Percentiles rank a stretch among this genome's conserved stretches.
These are phyloP conservation scores for Cheilosia soror DNA, from an alignment of 2,888 invertebrate species.

Conservation along the genomic window DNA sequence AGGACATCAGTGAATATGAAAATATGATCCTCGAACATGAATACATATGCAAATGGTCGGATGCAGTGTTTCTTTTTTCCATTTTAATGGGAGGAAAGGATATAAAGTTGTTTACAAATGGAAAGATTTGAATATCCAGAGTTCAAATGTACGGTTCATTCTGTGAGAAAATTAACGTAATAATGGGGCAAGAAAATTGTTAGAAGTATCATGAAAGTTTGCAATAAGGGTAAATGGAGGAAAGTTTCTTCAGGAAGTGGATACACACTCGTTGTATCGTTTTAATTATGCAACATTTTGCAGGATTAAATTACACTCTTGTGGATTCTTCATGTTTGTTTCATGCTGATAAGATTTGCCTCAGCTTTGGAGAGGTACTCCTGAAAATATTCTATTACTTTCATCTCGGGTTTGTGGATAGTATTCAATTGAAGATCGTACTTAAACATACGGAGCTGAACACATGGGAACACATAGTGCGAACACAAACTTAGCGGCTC, in stretches of 20 bases:
- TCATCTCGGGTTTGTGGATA: too few species aligned
- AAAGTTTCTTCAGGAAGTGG: neutral
- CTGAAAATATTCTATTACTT: too few species aligned
- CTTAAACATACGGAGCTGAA: too few species aligned
- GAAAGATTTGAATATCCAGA: slow-evolving; percentile 53
- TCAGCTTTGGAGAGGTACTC: too few species aligned
- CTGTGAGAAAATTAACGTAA: slow-evolving; percentile 49
- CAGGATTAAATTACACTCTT: slow-evolving; percentile 17
- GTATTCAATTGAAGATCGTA: too few species aligned
- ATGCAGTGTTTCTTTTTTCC: slow-evolving; percentile 17
- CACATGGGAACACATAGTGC: too few species aligned
- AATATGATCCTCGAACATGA: slow-evolving; percentile 64
- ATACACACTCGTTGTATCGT: neutral
- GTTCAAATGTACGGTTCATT: slow-evolving; percentile 65
- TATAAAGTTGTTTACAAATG: slow-evolving; percentile 48
- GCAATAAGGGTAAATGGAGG: neutral
- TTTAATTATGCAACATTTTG: slow-evolving; percentile 49
- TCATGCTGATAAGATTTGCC: neutral
- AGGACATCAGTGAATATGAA: slow-evolving; percentile 38
- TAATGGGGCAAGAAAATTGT: slow-evolving; percentile 52
- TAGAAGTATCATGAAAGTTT: slow-evolving; percentile 38
- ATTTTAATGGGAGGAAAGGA: slow-evolving; percentile 22
- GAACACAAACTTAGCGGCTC: too few species aligned
- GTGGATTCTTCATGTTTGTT: neutral
- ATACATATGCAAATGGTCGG: slow-evolving; percentile 55